phyloP scores from a whole-genome alignment of 2,113 vertebrate genomes.

The Spea multiplicata region DNA sequence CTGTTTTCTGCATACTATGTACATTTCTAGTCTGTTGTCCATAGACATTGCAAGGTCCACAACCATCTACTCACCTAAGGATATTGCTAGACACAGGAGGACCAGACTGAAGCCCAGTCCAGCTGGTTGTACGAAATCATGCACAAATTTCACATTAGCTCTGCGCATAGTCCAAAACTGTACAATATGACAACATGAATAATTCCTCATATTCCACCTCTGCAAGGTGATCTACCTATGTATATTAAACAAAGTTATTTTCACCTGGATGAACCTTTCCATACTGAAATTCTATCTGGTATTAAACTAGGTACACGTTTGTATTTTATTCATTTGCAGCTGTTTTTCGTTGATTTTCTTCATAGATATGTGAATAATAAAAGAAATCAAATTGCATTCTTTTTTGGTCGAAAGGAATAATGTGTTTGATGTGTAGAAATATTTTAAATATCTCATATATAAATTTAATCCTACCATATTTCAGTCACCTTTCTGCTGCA shows the following conservation, averaged over 20 bases:
- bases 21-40: too few species aligned
- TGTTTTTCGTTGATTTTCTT: not conserved
- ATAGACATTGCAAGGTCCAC: too few species aligned
- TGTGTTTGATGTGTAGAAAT: not conserved
- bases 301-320: constrained; percentile 1
- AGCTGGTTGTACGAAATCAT: too few species aligned
- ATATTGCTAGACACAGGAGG: too few species aligned
- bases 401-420: not conserved
- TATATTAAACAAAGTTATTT: constrained; percentile 26
- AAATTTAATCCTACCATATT: too few species aligned
- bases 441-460: too few species aligned
- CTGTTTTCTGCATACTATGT: too few species aligned
- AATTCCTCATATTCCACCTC: constrained; percentile 30
- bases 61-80: too few species aligned
- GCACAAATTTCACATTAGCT: too few species aligned
- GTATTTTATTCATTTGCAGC: constrained; percentile 4
- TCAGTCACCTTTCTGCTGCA: too few species aligned
- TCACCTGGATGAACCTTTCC: constrained; percentile 4
- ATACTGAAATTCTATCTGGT: constrained; percentile 17
- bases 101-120: too few species aligned
- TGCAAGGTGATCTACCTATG: constrained; percentile 1
- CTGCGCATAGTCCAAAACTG: too few species aligned
- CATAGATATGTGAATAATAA: not conserved
- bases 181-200: constrained; percentile 4
- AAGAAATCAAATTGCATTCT: not conserved